Base-by-base conservation (phyloP, 2,888 invertebrate genomes). In the Drosophila fungiperda region DNA sequence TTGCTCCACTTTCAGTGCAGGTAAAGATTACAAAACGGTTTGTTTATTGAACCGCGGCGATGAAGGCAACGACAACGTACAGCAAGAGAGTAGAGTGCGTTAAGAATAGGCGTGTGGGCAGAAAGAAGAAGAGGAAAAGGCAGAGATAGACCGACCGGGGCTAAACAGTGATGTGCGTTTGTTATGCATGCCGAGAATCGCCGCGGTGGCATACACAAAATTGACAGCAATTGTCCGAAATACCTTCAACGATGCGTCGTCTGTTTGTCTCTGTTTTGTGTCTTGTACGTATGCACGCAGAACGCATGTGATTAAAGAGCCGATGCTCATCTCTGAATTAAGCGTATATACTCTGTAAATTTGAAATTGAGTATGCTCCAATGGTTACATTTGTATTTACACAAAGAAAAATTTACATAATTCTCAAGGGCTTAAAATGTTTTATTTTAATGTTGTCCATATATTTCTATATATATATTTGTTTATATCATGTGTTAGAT, bases 1-100 rank as follows among this genome's bases (percentile, higher is more conserved):
- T 63, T 84, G 83, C 89, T 80, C 83, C 81, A 84, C 62, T 86
- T 89, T 73, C 50, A 40, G 58, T 69, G 65, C 83, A 83, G 89
- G 89, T 89, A 83, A 70, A 78, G 89, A 83, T 83, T 86, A 89
- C 89, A 80, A 83, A 86, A 89, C 81, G 71, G 58, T 86, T 69
- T 86, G 73, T 71, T 66, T 80, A 86, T 80, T 83, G 80, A 83
- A 80, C 67, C 49, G 62, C 55, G 50, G 62, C 76, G 70, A 54
- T 67, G 80, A 80, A 55, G 70, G 69, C 80, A 64, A 20, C 48
- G 70, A 78, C 64, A 67, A 59, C 53, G 68, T 42, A 79, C 80
- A 57, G 60, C 42, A 50, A 60, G 73, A 78, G 69, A 75, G 59
- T 55, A 72, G 69, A 79, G 55, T 65, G 59, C 65, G 69, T 65